Evolutionary conservation across 30 jellyfish, hydroid and myxozoan species (phyloP), one percentile per base, ranked within the genome.

Genomic region (Clytia hemisphaerica): DNA sequence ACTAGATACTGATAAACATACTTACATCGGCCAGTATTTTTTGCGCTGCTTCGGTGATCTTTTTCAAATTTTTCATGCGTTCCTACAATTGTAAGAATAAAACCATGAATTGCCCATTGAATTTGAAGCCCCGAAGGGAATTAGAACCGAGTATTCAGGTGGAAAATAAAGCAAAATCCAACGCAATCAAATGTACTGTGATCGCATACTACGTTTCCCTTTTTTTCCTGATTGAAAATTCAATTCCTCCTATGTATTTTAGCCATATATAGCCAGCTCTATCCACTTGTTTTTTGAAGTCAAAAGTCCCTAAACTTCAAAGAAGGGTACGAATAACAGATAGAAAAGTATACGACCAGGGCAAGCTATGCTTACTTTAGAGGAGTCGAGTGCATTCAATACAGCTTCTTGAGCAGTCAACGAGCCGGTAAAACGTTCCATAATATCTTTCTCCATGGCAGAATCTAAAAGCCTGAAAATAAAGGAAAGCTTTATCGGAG

Each of bases 391-490:
- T 10, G 78, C 45, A 37, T 83, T 83, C 49, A 83, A 37, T 27
- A 57, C 38, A 0, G 95, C 81, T 58, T 75, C 76, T n/a, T 44
- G 71, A 1, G 86, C 83, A 38, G 65, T 65, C 29, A 83, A 42
- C 19, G 32, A 46, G n/a, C 73, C 91, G 58, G n/a, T n/a, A n/a
- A n/a, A n/a, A n/a, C n/a, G n/a, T 44, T 75, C 78, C 31, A 75
- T 29, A 26, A 83, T 50, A 24, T 76, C 85, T 31, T 42, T 45
- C 6, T 42, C 82, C 55, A 67, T 15, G 18, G 76, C 81, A 24
- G 67, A 80, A 12, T 82, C 92, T 54, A 64, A 77, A 26, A 83
- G 81, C 45, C 95, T 83, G 37, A 36, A 37, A n/a, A 14, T 3
- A 72, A 21, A 1, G 4, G 46, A 24, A 26, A 37, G 0, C 61